Conservation (phyloP, 2,888 invertebrate genomes). For the Scaptomyza flava region DNA sequence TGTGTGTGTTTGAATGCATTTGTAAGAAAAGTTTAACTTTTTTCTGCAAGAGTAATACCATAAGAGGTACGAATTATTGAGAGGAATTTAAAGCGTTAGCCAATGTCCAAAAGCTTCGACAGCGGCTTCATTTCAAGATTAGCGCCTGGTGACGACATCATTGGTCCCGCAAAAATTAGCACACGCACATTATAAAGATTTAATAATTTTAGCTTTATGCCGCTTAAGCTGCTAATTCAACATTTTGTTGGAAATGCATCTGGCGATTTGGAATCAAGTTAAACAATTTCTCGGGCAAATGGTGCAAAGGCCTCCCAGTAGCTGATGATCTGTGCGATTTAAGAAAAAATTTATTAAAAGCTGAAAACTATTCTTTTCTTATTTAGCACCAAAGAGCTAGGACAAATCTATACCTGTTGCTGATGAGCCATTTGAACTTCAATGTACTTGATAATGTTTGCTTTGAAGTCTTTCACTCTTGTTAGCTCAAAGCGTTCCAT, state of each 20-base stretch:
- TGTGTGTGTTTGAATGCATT: conserved; percentile 47
- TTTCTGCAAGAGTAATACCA: conserved; percentile 44
- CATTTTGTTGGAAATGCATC: conserved; percentile 56
- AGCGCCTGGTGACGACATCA: conserved; percentile 45
- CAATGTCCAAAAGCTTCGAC: conserved; percentile 42
- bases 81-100: conserved; percentile 60
- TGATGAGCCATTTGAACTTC: conserved; percentile 97
- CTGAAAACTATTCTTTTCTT: not conserved
- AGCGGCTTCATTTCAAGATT: conserved; percentile 34
- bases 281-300: conserved; percentile 96
- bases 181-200: conserved; percentile 32
- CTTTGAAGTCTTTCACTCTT: conserved; percentile 95
- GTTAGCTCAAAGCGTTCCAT: conserved; percentile 95
- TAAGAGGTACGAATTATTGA: conserved; percentile 36
- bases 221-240: conserved; percentile 43
- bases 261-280: conserved; percentile 82
- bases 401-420: conserved; percentile 89
- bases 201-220: conserved; percentile 40
- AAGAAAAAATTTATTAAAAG: conserved; percentile 16
- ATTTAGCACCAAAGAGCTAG: not conserved
- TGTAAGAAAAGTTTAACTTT: conserved; percentile 70
- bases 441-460: conserved; percentile 94
- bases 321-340: conserved; percentile 77
- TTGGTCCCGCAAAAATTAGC: conserved; percentile 71
- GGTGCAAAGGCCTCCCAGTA: conserved; percentile 96